These are phyloP conservation scores for Euwallacea similis DNA, from an alignment of 1,140 invertebrate genomes.

Conservation along the genomic window DNA sequence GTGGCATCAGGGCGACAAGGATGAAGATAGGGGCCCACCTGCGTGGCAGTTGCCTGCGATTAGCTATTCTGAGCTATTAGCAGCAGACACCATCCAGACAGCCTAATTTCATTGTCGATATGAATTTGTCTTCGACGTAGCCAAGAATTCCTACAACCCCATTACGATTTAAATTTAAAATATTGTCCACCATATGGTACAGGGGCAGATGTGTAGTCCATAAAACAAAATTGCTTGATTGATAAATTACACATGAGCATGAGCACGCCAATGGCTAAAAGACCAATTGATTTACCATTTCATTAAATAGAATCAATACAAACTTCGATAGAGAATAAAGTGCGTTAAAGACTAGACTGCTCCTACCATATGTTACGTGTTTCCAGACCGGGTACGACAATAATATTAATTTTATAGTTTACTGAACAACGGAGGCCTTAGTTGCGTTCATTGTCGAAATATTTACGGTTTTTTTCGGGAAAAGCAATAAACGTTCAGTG, in stretches of 20 bases:
- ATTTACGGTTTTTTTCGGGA: conserved; percentile 27
- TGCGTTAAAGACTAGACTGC: conserved; percentile 22
- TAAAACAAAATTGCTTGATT: conserved; percentile 8
- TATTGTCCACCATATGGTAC: conserved; percentile 7
- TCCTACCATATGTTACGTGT: conserved; percentile 23
- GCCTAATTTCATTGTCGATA: too few species aligned
- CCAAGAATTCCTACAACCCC: too few species aligned
- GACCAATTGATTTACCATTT: conserved; percentile 35
- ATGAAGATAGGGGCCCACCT: conserved; percentile 46
- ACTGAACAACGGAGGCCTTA: conserved; percentile 23
- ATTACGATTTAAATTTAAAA: too few species aligned
- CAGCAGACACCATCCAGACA: too few species aligned
- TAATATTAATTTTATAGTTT: conserved; percentile 33
- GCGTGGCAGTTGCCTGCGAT: conserved; percentile 40
- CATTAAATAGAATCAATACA: conserved; percentile 35
- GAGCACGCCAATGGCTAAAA: conserved; percentile 24
- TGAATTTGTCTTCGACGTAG: too few species aligned
- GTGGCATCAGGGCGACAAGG: conserved; percentile 36
- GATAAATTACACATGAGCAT: conserved; percentile 11
- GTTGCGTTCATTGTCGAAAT: conserved; percentile 24
- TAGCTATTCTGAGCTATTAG: conserved; percentile 29
- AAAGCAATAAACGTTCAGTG: conserved; percentile 25
- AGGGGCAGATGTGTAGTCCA: conserved; percentile 2
- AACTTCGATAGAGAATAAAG: conserved; percentile 20
- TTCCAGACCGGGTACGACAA: conserved; percentile 25